Base-by-base conservation (phyloP, 2,797 vertebrate genomes). In the Australoheros facetus region DNA sequence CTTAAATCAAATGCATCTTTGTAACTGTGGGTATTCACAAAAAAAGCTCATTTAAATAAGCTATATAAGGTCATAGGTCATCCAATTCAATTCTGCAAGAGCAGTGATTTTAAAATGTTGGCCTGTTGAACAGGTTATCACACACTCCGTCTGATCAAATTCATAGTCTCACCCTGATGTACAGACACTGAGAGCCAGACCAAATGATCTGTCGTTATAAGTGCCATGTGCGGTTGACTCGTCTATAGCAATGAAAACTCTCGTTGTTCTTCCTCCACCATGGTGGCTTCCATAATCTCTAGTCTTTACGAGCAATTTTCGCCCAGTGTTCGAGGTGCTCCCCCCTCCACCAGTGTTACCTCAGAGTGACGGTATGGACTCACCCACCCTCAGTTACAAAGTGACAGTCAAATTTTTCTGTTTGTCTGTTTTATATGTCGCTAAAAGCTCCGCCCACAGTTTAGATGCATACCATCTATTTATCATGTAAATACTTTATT, bases 321-420 rank as follows among this genome's bases (percentile, higher is more conserved):
- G 86, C 82, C 87, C 89, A 83, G 82, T 91, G 88, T 91, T 91
- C 90, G 93, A 95, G 94, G 92, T 93, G 88, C 91, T 92, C 88
- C 86, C 80, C 82, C 77, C 83, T 84, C 89, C 82, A 62, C 90
- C 89, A 91, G 86, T 89, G 93, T 94, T 95, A 96, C 95, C 95
- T 95, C 95, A 95, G 91, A 91, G 89, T 93, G 93, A 94, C 92
- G 93, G 91, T 93, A 94, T 89, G 92, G 91, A 95, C 94, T 90
- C 89, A 89, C 87, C 88, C 92, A 92, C 95, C 94, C 94, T 95
- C 95, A 92, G 94, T 95, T 94, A 95, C 95, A 94, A 95, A 96
- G 93, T 92, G 94, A 91, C 85, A 85, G 78, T 87, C 85, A 85
- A 84, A 84, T 83, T 51, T 79, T 86, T 92, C 73, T 83, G 90